Percentiles rank a stretch among this genome's conserved stretches.
Conservation (phyloP, 2,888 invertebrate species). For the Gisinianus flammeolus region DNA sequence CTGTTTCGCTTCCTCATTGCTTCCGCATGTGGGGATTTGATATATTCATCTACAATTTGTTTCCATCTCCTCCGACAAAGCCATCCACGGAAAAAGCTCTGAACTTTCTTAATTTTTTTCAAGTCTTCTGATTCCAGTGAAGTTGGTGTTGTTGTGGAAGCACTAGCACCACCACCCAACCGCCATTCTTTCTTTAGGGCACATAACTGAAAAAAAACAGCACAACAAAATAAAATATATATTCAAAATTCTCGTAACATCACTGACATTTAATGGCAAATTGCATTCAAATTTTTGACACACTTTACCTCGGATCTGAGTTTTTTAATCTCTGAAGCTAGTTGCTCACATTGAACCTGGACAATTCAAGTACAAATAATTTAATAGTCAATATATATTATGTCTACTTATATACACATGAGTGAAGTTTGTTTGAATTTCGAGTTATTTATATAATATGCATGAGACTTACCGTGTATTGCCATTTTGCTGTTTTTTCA, state of each 20-base stretch:
- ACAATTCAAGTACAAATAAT: neutral
- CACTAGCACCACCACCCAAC: slow-evolving; percentile 62
- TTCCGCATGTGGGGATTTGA: slow-evolving; percentile 91
- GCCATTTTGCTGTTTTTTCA: slow-evolving; percentile 90
- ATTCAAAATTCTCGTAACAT: neutral
- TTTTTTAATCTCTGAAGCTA: slow-evolving; percentile 86
- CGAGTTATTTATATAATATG: neutral
- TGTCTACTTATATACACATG: too few relatives aligned
- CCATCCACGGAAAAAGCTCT: slow-evolving; percentile 94
- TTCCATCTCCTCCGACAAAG: slow-evolving; percentile 90
- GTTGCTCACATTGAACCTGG: slow-evolving; percentile 80
- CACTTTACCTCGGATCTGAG: slow-evolving; percentile 82
- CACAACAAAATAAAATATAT: neutral
- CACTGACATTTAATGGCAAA: neutral
- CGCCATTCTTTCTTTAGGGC: slow-evolving; percentile 81
- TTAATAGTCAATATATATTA: too few relatives aligned
- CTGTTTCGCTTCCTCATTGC: slow-evolving; percentile 91
- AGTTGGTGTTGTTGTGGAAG: slow-evolving; percentile 57
- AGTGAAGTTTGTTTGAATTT: neutral
- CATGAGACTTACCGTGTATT: slow-evolving; percentile 71
- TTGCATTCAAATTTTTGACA: neutral
- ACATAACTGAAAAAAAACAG: slow-evolving; percentile 69
- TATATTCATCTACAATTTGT: slow-evolving; percentile 92
- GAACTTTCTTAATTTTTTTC: slow-evolving; percentile 80
- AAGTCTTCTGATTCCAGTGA: slow-evolving; percentile 74